These are phyloP conservation scores for Stegostoma tigrinum DNA, from an alignment of 2,113 vertebrate species.

Conservation along the genomic window DNA sequence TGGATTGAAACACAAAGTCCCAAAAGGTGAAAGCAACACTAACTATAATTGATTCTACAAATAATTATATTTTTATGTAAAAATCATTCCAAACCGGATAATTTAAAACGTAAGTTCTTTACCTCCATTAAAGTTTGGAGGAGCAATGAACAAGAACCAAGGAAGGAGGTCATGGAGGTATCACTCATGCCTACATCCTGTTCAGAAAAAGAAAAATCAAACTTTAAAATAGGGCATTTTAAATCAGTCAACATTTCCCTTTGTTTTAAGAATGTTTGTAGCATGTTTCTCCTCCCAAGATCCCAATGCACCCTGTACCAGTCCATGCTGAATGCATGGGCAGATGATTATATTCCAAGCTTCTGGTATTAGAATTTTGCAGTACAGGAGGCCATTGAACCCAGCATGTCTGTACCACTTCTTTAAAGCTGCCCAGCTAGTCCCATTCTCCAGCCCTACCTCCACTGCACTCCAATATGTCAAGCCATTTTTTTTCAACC, in stretches of 20 bases:
- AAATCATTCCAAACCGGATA: background rate
- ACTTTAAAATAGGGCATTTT: background rate
- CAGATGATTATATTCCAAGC: background rate
- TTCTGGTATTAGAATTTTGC: no score
- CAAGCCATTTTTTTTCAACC: no score
- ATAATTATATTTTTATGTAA: background rate
- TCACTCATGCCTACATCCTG: conserved; percentile 95
- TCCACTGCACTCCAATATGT: no score
- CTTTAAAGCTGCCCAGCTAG: no score
- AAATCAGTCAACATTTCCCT: background rate
- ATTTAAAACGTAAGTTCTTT: conserved; percentile 42
- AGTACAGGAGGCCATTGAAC: no score
- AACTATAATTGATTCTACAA: background rate
- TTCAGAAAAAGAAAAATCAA: conserved; percentile 36
- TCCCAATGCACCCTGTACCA: no score
- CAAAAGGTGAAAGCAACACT: background rate
- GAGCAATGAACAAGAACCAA: conserved; percentile 80
- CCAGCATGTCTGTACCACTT: no score
- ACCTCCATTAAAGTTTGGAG: conserved; percentile 92
- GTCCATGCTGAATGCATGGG: background rate
- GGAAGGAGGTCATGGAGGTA: conserved; percentile 73
- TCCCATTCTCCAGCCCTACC: no score
- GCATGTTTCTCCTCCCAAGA: no score
- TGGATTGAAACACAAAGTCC: background rate
- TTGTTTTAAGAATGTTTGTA: background rate